Base-by-base conservation (phyloP, 1,140 invertebrate species). In the Leptinotarsa lineolata region DNA sequence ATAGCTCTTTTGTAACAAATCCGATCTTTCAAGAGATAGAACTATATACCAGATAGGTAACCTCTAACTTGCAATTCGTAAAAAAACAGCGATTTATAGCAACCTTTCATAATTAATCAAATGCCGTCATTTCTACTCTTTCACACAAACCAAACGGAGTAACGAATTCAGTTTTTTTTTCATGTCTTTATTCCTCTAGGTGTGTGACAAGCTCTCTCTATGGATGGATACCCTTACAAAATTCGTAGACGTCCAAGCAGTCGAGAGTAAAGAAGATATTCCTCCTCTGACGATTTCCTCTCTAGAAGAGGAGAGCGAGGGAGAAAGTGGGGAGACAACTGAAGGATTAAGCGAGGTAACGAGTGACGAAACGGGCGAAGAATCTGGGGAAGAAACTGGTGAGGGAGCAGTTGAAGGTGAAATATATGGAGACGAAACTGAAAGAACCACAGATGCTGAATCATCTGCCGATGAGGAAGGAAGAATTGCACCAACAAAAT, bases 181-280 rank as follows among this genome's bases (percentile, higher is more conserved):
- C 2, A 8, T 11, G 30, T 39, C 11, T 39, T 39, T 39, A 8
- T 39, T 39, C 11, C 30, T 54, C 48, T 30, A 68, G 67, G 44
- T 77, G 3, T 54, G 74, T 15, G 78, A 81, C 70, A 80, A 81
- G 74, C 15, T 81, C 2, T 74, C 79, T 12, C 60, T 80, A 16
- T 82, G 81, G 80, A 77, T 82, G 39, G 81, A 82, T 65, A 73
- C 74, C 1, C 66, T 81, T 12, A 79, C 70, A 6, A 74, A 72
- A 61, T 80, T 79, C 65, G 76, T 81, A 4, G 80, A 81, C 46
- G 73, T 79, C 0, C 78, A 81, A 68, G 71, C 72, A 70, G 20
- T 73, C 2, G 76, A 77, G 46, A 58, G 60, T 6, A 74, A 74
- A 4, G 76, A 75, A 70, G 73, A 74, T 39, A 76, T 76, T 22